A percentile compares a stretch with the other conserved stretches of the same genome.
phyloP scores from a whole-genome alignment of 2,797 vertebrate genomes.

The Bufotes viridis region DNA sequence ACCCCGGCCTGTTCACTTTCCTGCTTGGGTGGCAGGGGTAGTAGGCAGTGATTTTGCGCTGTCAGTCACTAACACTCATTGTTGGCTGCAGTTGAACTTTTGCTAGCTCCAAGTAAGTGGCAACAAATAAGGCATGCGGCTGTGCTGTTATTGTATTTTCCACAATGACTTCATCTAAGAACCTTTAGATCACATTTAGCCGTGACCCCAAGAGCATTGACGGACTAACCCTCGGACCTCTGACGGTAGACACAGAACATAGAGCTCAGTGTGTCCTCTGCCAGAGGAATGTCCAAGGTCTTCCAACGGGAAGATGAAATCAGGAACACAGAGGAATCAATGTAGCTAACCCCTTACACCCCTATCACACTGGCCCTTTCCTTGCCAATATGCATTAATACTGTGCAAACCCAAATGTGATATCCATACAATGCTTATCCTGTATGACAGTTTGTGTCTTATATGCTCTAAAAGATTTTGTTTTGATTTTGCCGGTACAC shows the following conservation, averaged over 20 bases:
- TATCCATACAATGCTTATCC: not conserved
- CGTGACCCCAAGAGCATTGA: slow-evolving; percentile 3
- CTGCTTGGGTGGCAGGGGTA: slow-evolving; percentile 14
- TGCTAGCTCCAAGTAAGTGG: not conserved
- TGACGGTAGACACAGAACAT: slow-evolving; percentile 38
- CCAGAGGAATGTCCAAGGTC: slow-evolving; percentile 43
- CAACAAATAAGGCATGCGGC: not conserved
- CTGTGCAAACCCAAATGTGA: not conserved
- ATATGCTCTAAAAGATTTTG: not conserved
- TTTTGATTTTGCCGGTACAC: no score
- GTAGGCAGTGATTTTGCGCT: not conserved
- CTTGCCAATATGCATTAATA: not conserved
- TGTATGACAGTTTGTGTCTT: not conserved
- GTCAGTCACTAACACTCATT: not conserved
- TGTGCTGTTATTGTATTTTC: slow-evolving; percentile 21
- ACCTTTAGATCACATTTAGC: slow-evolving; percentile 32
- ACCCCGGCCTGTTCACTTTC: not conserved
- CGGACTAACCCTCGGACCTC: slow-evolving; percentile 36
- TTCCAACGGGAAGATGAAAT: slow-evolving; percentile 18
- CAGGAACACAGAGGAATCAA: slow-evolving; percentile 16
- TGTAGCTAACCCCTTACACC: slow-evolving; percentile 1
- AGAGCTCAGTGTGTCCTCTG: slow-evolving; percentile 38
- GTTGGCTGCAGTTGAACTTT: slow-evolving; percentile 25
- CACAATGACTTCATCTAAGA: slow-evolving; percentile 39
- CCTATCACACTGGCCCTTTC: not conserved